phyloP scores from a whole-genome alignment of 2,797 vertebrate species.

The Eulemur coronatus region DNA sequence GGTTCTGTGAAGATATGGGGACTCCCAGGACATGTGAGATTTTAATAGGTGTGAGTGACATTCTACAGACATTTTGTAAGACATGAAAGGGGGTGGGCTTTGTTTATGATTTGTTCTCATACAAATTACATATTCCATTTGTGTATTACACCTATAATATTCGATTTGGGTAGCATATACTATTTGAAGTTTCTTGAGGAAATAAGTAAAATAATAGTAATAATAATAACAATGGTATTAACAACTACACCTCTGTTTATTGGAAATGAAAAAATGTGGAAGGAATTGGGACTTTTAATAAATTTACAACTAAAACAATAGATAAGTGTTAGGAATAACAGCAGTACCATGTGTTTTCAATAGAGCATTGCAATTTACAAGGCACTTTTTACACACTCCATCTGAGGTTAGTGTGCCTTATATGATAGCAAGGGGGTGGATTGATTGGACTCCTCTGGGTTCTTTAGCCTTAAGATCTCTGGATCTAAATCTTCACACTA shows the following conservation, averaged over 20 bases:
- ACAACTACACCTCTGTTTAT: slow-evolving; percentile 5
- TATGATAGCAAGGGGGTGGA: not conserved
- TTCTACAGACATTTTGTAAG: not conserved
- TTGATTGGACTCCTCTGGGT: not conserved
- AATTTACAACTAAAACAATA: not conserved
- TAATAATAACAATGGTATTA: not conserved
- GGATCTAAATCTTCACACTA: slow-evolving; percentile 9
- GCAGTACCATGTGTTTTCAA: not conserved
- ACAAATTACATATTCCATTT: slow-evolving; percentile 14
- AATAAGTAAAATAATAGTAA: slow-evolving; percentile 6
- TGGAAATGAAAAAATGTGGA: slow-evolving; percentile 9
- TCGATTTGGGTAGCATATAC: not conserved
- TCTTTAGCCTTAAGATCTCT: slow-evolving; percentile 35
- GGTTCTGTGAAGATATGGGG: slow-evolving; percentile 37
- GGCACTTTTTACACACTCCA: not conserved
- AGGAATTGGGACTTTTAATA: not conserved
- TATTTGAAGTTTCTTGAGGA: slow-evolving; percentile 42
- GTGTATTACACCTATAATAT: not conserved
- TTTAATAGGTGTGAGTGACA: slow-evolving; percentile 47
- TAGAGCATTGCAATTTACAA: not conserved
- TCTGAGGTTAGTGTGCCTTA: not conserved
- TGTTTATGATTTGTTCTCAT: slow-evolving; percentile 38
- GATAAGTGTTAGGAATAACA: not conserved
- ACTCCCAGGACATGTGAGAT: slow-evolving; percentile 43
- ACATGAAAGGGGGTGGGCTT: not conserved